A percentile compares a stretch with the other conserved stretches of the same genome.
These are phyloP conservation scores for Electrophaes corylata DNA, from an alignment of 2,888 invertebrate species.

Conservation along the genomic window DNA sequence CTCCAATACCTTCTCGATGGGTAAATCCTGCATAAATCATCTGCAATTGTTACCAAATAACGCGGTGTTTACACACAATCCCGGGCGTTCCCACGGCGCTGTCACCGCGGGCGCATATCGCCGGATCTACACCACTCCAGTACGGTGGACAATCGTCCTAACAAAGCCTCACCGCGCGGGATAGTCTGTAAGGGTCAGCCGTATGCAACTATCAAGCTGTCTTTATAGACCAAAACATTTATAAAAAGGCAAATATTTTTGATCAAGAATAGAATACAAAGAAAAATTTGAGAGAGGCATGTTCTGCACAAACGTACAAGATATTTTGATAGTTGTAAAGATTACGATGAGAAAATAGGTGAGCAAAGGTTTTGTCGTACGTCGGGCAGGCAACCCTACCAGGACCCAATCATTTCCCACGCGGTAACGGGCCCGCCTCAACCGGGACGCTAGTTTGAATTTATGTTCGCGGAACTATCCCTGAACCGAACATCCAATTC, in stretches of 20 bases:
- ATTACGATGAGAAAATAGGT: not conserved
- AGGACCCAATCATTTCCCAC: conserved; percentile 81
- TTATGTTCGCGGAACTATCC: conserved; percentile 71
- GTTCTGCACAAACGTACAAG: not conserved
- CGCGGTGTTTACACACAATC: conserved; percentile 67
- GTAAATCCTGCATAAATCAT: conserved; percentile 47
- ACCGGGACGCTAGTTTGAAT: conserved; percentile 75
- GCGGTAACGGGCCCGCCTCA: conserved; percentile 79
- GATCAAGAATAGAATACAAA: not conserved
- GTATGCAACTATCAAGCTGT: not conserved
- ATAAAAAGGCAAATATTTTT: not conserved
- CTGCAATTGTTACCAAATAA: conserved; percentile 62
- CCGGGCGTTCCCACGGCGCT: conserved; percentile 79
- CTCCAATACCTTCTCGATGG: conserved; percentile 14
- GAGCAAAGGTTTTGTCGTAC: conserved; percentile 6
- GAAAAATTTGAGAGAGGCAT: not conserved
- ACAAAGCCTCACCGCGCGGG: conserved; percentile 73
- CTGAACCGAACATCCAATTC: conserved; percentile 63
- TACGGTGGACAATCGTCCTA: conserved; percentile 83
- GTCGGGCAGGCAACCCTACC: conserved; percentile 46
- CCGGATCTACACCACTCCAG: conserved; percentile 77
- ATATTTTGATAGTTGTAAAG: not conserved
- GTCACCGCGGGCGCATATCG: conserved; percentile 78
- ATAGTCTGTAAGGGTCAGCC: conserved; percentile 20
- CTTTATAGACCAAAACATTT: not conserved